Evolutionary conservation across 2,113 vertebrate species (phyloP), one percentile per base, ranked within the genome.

Genomic region (Heteronetta atricapilla): DNA sequence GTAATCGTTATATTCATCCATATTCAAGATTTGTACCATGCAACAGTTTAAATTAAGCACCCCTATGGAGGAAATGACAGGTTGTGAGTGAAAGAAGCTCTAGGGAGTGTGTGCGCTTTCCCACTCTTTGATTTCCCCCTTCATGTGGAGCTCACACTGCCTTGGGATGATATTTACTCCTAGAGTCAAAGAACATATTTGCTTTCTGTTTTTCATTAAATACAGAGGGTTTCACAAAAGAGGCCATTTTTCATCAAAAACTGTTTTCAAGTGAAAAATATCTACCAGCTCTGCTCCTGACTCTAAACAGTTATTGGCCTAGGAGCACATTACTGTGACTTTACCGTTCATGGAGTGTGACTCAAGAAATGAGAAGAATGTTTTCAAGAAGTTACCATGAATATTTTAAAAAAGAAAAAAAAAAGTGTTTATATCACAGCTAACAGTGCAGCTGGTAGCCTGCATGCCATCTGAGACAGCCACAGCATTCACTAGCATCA

Each of bases 121-220:
- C 66, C 70, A 73, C 66, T 92, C 95, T 95, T 95, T 96, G 95
- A 95, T 94, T 94, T 94, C n/a, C 19, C 50, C 38, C 90, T 94
- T 96, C 92, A 96, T 93, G 80, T 94, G 92, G 93, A 96, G 92
- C 80, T 96, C 88, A 93, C 86, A 86, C 92, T 92, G 95, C 86
- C 88, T 92, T 95, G 76, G 82, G 83, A 97, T 72, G 90, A 90
- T 95, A 96, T 94, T 96, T 96, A 95, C 94, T 93, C 89, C 88
- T 76, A 40, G 77, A 97, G 79, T 94, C 94, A 95, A 92, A 90
- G 92, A 94, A 95, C 82, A 91, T 92, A 91, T 44, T 92, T 95
- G 92, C 86, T 94, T 93, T 95, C 94, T 97, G 94, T 58, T 97
- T 95, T 94, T 94, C 92, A 94, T 96, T 96, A 96, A 96, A 97